These are phyloP conservation scores for Porites rus DNA, from an alignment of 92 coral and sea anemone genomes.

Conservation along the genomic window DNA sequence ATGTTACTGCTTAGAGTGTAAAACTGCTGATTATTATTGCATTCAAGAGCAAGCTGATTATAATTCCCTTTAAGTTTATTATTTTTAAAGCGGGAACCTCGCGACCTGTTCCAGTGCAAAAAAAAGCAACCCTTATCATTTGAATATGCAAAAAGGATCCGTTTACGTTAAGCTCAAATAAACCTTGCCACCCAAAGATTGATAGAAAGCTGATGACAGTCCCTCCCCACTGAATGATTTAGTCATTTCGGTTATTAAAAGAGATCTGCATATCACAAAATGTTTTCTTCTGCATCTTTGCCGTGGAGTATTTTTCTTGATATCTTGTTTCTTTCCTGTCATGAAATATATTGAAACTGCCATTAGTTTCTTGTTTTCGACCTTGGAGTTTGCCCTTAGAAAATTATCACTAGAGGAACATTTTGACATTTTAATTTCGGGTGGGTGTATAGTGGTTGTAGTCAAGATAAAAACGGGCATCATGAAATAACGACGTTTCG, in stretches of 20 bases:
- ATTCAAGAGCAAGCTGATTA: constrained; percentile 2
- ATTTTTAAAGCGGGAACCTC: no score
- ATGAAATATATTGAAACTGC: neutral
- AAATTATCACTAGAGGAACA: neutral
- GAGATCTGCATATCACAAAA: neutral
- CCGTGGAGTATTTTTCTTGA: neutral
- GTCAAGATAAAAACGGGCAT: neutral
- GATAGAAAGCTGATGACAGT: neutral
- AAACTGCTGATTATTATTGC: neutral
- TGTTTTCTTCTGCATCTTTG: neutral
- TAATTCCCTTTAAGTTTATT: no score
- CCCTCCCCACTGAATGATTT: neutral
- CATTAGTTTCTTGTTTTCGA: neutral
- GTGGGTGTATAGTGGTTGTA: neutral
- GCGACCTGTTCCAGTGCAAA: neutral
- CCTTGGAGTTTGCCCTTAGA: neutral
- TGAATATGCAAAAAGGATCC: neutral
- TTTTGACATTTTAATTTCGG: constrained; percentile 5
- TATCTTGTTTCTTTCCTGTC: constrained; percentile 6
- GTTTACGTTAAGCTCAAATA: neutral
- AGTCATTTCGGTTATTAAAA: constrained; percentile 10
- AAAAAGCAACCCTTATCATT: neutral
- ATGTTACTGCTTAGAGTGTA: neutral
- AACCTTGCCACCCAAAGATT: neutral
- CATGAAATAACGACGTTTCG: neutral